Evolutionary conservation across 1,140 invertebrate genomes (phyloP), one percentile per base, ranked within the genome.

Genomic region (Halyomorpha halys): DNA sequence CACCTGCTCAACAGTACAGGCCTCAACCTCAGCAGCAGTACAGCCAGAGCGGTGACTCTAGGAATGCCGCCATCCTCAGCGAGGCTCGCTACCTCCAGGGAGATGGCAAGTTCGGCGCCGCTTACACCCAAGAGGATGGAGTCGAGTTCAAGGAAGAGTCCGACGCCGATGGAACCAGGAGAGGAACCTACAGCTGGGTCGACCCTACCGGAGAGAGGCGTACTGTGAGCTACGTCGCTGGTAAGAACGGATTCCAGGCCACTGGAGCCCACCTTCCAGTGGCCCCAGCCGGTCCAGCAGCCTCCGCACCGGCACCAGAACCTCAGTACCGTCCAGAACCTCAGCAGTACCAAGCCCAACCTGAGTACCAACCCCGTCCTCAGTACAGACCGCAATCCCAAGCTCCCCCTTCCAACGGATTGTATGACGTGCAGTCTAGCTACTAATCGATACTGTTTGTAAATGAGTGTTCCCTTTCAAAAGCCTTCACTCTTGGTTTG

Each of bases 81-180:
- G 89, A 92, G 71, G 82, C 87, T 66, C 78, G 89, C 16, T 92
- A 90, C 73, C 78, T 89, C 14, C 83, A 81, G 45, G 87, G 85
- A 59, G 87, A 90, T 73, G 89, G 89, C 39, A 84, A 86, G 68
- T 91, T 91, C 71, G 89, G 89, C 27, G 82, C 89, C 21, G 85
- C 87, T 23, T 92, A 91, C 72, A 82, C 82, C 56, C 88, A 91
- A 76, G 89, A 91, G 72, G 89, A 93, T 76, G 89, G 89, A 15
- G 89, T 90, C 15, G 81, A 90, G 72, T 91, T 91, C 75, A 91
- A 91, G 72, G 89, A 92, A 76, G 88, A 90, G 70, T 86, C 86
- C 47, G 87, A 89, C 71, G 79, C 84, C 13, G 85, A 90, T 68
- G 90, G 90, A 63, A 89, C 87, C 74, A 83, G 90, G 45, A 81